Percentiles rank a stretch among this genome's conserved stretches.
These are phyloP conservation scores for Pseudachorutes palmiensis DNA, from an alignment of 1,140 invertebrate species.

Conservation along the genomic window DNA sequence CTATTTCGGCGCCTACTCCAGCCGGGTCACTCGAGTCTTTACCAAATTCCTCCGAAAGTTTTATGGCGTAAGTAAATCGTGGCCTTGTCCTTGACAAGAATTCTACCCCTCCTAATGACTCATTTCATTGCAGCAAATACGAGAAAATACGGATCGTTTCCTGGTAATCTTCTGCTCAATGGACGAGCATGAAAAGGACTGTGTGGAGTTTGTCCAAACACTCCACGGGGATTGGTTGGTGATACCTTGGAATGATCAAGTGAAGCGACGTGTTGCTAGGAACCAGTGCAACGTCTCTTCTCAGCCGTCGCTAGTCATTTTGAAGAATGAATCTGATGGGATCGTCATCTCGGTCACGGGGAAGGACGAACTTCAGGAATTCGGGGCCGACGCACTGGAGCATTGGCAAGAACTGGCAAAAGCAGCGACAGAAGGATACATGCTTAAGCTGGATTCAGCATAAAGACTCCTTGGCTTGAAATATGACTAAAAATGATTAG, in stretches of 20 bases:
- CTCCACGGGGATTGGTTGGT: conserved; percentile 19
- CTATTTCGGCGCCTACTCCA: conserved; percentile 2
- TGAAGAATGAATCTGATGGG: conserved; percentile 12
- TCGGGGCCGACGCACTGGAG: not conserved
- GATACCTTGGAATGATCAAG: conserved; percentile 19
- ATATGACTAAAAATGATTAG: not conserved
- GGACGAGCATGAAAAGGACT: conserved; percentile 24
- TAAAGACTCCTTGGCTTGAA: not conserved
- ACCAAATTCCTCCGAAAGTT: not conserved
- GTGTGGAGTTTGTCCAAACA: conserved; percentile 10
- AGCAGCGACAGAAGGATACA: not conserved
- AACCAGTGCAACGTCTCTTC: not conserved
- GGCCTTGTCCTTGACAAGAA: not conserved
- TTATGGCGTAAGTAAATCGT: not conserved
- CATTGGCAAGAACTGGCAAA: conserved; percentile 5
- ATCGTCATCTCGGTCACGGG: conserved; percentile 12
- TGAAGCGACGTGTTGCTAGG: not conserved
- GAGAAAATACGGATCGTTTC: not conserved
- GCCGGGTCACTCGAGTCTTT: not conserved
- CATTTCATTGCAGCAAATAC: not conserved
- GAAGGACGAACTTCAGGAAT: conserved; percentile 19
- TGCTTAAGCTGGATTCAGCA: not conserved
- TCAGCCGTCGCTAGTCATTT: not conserved
- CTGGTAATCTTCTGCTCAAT: conserved; percentile 23
- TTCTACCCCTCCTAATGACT: not conserved